phyloP scores from a whole-genome alignment of 1,140 invertebrate genomes.

The Leptinotarsa undecemlineata region DNA sequence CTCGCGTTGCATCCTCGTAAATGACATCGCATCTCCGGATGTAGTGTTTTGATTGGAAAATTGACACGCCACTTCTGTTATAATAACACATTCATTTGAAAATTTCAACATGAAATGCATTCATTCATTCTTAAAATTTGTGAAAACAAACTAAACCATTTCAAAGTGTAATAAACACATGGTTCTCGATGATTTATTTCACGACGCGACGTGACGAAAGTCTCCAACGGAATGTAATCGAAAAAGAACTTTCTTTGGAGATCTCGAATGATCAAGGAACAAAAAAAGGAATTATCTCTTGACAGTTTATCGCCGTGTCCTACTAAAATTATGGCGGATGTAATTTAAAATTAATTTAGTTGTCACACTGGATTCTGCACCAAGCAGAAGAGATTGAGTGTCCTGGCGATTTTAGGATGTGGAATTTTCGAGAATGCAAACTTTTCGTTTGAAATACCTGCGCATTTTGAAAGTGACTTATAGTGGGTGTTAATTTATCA shows the following conservation, averaged over 20 bases:
- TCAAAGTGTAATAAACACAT: not conserved
- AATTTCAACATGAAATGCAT: no score
- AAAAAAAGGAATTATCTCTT: slow-evolving; percentile 4
- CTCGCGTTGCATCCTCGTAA: no score
- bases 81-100: no score
- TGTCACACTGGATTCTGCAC: not conserved
- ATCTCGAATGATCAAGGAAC: not conserved
- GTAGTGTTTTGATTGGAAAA: no score
- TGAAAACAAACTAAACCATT: not conserved
- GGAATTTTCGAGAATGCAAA: not conserved
- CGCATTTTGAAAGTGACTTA: no score
- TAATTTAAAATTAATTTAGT: slow-evolving; percentile 15
- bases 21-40: no score
- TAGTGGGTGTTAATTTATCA: no score
- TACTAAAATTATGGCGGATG: slow-evolving; percentile 9
- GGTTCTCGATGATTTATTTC: slow-evolving; percentile 2
- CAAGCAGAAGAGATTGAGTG: not conserved
- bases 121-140: no score
- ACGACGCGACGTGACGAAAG: slow-evolving; percentile 6
- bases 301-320: slow-evolving; percentile 10
- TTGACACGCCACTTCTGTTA: no score
- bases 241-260: slow-evolving; percentile 4
- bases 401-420: not conserved
- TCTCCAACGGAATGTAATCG: slow-evolving; percentile 6
- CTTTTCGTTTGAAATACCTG: not conserved